These are phyloP conservation scores for Pontoporia blainvillei DNA, from an alignment of 2,113 vertebrate species.

Conservation along the genomic window DNA sequence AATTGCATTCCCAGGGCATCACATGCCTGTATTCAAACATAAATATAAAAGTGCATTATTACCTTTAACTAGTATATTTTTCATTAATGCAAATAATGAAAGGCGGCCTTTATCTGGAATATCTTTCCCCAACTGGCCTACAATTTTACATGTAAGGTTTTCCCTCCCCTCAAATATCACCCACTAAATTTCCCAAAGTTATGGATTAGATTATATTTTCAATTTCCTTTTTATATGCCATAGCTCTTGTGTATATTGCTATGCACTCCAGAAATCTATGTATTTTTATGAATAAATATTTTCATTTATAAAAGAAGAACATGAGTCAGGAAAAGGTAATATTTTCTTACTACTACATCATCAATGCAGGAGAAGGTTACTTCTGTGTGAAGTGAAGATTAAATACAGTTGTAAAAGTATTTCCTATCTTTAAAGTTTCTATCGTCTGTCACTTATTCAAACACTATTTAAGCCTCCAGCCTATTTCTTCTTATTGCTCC, in stretches of 20 bases:
- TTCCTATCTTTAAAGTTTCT: neutral
- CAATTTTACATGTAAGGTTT: neutral
- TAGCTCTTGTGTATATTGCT: neutral
- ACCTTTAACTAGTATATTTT: neutral
- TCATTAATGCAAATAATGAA: slow-evolving; percentile 35
- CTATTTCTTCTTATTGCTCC: neutral
- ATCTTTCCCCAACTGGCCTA: neutral
- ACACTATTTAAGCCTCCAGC: neutral
- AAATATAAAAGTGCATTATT: neutral
- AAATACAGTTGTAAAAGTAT: neutral
- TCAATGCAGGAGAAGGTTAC: neutral
- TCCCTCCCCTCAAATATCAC: neutral
- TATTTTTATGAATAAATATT: neutral
- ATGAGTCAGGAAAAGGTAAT: neutral
- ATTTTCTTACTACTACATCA: neutral
- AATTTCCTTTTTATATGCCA: neutral
- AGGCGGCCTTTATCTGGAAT: slow-evolving; percentile 25
- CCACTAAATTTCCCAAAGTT: neutral
- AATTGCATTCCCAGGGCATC: neutral
- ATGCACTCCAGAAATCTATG: neutral
- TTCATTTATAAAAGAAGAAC: slow-evolving; percentile 30
- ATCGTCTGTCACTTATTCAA: neutral
- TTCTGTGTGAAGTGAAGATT: neutral
- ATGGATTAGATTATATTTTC: neutral
- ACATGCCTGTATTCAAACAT: neutral